A percentile compares a stretch with the other conserved stretches of the same genome.
Conservation (phyloP, 2,113 vertebrate species). For the Embiotoca jacksoni region DNA sequence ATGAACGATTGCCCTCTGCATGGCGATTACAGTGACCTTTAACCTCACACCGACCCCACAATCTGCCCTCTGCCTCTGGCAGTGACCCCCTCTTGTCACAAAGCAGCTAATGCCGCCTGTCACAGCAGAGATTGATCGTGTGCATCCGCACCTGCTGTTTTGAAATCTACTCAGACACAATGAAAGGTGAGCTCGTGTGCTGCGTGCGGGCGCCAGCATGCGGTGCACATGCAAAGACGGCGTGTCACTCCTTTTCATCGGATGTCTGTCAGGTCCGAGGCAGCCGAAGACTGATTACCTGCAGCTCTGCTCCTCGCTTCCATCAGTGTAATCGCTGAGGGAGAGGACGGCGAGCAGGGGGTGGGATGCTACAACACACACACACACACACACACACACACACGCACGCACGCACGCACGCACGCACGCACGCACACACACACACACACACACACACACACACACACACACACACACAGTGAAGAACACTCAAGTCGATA, state of each 20-base stretch:
- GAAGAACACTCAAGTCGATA: slow-evolving; percentile 55
- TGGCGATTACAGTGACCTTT: slow-evolving; percentile 62
- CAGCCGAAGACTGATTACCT: slow-evolving; percentile 60
- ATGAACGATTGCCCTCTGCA: slow-evolving; percentile 35
- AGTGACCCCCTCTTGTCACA: slow-evolving; percentile 48
- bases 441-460: slow-evolving; percentile 16
- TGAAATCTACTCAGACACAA: background rate
- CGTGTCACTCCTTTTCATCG: slow-evolving; percentile 12
- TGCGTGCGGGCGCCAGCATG: background rate
- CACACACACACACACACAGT: slow-evolving; percentile 3
- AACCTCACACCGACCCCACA: slow-evolving; percentile 49
- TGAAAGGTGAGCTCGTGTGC: background rate
- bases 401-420: slow-evolving; percentile 12
- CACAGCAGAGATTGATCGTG: slow-evolving; percentile 28
- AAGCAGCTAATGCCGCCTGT: slow-evolving; percentile 33
- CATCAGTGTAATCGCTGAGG: slow-evolving; percentile 66
- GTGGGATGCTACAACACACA: slow-evolving; percentile 8
- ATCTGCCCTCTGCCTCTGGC: slow-evolving; percentile 66
- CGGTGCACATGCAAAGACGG: background rate
- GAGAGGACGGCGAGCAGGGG: slow-evolving; percentile 25
- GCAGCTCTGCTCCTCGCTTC: slow-evolving; percentile 41
- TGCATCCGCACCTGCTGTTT: slow-evolving; percentile 2
- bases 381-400: slow-evolving; percentile 6
- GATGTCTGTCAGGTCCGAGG: slow-evolving; percentile 39
- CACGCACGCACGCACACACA: slow-evolving; percentile 18